Evolutionary conservation across 2,113 vertebrate species (phyloP).

Genomic region (Promerops cafer): DNA sequence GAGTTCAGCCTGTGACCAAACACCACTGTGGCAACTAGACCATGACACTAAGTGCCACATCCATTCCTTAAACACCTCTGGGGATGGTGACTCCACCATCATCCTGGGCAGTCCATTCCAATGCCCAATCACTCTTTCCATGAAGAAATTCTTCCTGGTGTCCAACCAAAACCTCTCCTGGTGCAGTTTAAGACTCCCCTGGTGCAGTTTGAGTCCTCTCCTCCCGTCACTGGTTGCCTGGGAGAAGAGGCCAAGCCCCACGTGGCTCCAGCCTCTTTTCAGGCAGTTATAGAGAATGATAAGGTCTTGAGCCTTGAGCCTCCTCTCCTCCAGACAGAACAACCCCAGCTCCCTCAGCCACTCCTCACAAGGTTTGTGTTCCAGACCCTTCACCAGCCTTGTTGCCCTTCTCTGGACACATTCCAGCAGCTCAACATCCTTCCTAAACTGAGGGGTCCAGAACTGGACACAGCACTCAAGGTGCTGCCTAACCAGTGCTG

Average conservation of each 20-base stretch:
- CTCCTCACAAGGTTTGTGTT: background rate
- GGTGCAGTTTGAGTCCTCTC: background rate
- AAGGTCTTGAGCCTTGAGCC: background rate
- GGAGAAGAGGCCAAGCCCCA: background rate
- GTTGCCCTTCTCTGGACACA: background rate
- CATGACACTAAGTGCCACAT: background rate
- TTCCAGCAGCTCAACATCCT: background rate
- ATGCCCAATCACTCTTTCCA: background rate
- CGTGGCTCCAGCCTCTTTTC: accelerated
- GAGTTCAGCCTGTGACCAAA: background rate
- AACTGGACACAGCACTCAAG: background rate
- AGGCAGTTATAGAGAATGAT: background rate
- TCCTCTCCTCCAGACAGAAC: background rate
- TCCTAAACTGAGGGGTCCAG: background rate
- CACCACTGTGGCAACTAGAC: accelerated
- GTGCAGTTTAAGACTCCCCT: background rate
- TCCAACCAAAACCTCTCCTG: background rate
- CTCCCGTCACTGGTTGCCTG: background rate
- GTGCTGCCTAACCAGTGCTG: accelerated
- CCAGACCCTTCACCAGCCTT: background rate
- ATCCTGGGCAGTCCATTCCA: background rate
- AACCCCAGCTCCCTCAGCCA: background rate
- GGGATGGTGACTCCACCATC: background rate
- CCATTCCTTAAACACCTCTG: background rate
- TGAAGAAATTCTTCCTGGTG: background rate